These are phyloP conservation scores for Hyperopisus bebe DNA, from an alignment of 2,113 vertebrate genomes.

Conservation along the genomic window DNA sequence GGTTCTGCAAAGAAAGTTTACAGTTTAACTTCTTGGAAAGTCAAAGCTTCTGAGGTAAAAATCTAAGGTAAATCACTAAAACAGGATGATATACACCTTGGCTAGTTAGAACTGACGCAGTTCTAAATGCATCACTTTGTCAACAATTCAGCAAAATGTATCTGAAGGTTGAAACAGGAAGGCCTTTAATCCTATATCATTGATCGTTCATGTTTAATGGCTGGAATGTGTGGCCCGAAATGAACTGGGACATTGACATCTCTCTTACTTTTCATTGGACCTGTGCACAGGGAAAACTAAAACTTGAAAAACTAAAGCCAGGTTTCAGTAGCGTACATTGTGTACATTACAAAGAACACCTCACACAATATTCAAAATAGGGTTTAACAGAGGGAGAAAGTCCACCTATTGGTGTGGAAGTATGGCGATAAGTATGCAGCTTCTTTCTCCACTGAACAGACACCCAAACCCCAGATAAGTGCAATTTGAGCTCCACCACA, in stretches of 20 bases:
- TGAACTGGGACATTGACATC: background rate
- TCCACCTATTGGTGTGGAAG: background rate
- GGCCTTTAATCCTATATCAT: background rate
- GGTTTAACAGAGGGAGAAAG: background rate
- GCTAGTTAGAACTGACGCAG: background rate
- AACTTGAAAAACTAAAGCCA: background rate
- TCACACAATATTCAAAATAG: background rate
- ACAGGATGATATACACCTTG: background rate
- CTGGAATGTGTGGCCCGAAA: background rate
- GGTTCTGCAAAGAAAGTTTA: background rate
- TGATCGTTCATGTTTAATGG: background rate
- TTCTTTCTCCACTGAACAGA: background rate
- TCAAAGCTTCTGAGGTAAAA: background rate
- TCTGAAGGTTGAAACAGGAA: background rate
- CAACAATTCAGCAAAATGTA: background rate
- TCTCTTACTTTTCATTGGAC: background rate
- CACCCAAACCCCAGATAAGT: constrained; percentile 16
- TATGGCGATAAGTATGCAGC: background rate
- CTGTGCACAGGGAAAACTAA: background rate
- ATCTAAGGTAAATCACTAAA: background rate
- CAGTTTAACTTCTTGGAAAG: background rate
- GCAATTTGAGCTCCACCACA: constrained; percentile 26
- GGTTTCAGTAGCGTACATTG: background rate
- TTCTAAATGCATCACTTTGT: background rate
- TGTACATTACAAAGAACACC: background rate